These are phyloP conservation scores for Takifugu ocellatus DNA, from an alignment of 2,797 vertebrate species.

Conservation along the genomic window DNA sequence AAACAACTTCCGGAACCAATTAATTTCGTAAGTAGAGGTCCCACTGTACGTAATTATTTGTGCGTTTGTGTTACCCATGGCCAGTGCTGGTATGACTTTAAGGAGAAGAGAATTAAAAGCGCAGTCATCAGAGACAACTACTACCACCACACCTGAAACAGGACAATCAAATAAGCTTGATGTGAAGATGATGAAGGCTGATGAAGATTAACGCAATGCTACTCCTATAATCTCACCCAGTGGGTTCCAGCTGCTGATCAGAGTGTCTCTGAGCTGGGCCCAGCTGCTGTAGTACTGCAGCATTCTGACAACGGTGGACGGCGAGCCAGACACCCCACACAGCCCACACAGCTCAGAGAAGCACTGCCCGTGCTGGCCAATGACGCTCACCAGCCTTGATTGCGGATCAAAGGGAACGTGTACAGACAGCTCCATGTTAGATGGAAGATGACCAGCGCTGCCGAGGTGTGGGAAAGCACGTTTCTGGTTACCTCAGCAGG, in stretches of 20 bases:
- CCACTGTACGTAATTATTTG: neutral
- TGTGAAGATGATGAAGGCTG: too few species aligned
- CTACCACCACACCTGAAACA: slow-evolving; percentile 77
- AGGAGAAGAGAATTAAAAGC: slow-evolving; percentile 79
- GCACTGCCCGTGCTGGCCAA: slow-evolving; percentile 69
- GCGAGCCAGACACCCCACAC: slow-evolving; percentile 60
- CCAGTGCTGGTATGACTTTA: slow-evolving; percentile 83
- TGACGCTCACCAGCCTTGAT: slow-evolving; percentile 54
- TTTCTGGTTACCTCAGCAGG: slow-evolving; percentile 61
- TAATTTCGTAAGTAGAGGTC: too few species aligned
- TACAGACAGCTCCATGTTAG: neutral
- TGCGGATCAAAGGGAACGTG: neutral
- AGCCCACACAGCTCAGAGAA: slow-evolving; percentile 70
- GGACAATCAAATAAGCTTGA: neutral
- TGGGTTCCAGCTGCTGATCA: slow-evolving; percentile 76
- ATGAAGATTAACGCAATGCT: neutral
- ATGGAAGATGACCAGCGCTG: too few species aligned
- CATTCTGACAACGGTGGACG: slow-evolving; percentile 72
- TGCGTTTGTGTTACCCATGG: slow-evolving; percentile 77
- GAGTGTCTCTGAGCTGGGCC: slow-evolving; percentile 77
- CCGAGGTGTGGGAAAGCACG: neutral
- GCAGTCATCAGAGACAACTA: slow-evolving; percentile 77
- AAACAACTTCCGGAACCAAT: too few species aligned
- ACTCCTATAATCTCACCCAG: slow-evolving; percentile 66
- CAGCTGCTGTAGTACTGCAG: slow-evolving; percentile 80